Evolutionary conservation across 2,888 invertebrate species (phyloP).

Genomic region (Caenorhabditis parvicauda): DNA sequence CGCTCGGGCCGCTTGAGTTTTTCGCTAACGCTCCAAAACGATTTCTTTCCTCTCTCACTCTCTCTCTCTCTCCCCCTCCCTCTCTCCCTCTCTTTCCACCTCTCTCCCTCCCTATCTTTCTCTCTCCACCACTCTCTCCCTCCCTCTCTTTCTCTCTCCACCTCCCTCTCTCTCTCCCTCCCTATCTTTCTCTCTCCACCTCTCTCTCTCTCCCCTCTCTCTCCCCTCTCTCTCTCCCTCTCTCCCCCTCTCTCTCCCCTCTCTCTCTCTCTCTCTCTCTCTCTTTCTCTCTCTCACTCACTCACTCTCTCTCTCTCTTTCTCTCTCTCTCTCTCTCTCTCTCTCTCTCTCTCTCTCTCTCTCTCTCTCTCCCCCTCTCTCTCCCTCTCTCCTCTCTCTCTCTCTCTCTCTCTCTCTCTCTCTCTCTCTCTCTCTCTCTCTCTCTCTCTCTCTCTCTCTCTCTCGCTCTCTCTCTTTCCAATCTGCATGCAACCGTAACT

Average conservation of each 20-base stretch:
- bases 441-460: not conserved
- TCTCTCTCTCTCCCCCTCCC: conserved; percentile 2
- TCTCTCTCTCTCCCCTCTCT: not conserved
- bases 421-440: conserved; percentile 3
- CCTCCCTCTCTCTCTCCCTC: not conserved
- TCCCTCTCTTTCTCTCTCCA: conserved; percentile 1
- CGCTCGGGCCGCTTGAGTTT: too few relatives aligned
- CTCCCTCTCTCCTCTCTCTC: conserved; percentile 4
- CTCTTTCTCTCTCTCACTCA: conserved; percentile 4
- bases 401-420: conserved; percentile 4
- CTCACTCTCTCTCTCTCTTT: conserved; percentile 4
- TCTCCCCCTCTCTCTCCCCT: not conserved
- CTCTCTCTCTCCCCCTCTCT: conserved; percentile 16
- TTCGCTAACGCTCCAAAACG: conserved; percentile 17
- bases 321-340: conserved; percentile 8
- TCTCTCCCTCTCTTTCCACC: not conserved
- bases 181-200: not conserved
- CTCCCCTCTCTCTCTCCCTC: not conserved
- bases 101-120: not conserved
- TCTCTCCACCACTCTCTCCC: not conserved
- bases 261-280: conserved; percentile 5
- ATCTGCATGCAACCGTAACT: too few relatives aligned
- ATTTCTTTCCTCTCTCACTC: not conserved
- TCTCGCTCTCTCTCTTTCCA: too few relatives aligned
- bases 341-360: conserved; percentile 17